phyloP scores from a whole-genome alignment of 2,797 vertebrate genomes.

The Mormyrus hasselquistii region DNA sequence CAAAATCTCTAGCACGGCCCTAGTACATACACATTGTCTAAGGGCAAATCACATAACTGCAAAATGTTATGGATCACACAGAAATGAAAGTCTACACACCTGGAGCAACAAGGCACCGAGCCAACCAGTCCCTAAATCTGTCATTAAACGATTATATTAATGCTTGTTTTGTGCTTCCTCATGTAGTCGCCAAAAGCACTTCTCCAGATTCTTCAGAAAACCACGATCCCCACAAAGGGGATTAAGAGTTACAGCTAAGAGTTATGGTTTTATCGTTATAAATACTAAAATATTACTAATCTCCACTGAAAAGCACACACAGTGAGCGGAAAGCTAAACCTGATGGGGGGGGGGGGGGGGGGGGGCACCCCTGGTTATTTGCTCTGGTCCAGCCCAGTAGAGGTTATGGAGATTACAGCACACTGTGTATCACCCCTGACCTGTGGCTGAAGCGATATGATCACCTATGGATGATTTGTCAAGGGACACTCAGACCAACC shows the following conservation, averaged over 20 bases:
- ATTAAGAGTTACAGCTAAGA: background rate
- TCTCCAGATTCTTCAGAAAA: background rate
- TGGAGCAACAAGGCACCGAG: background rate
- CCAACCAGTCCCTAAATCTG: background rate
- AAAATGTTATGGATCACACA: background rate
- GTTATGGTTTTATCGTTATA: background rate
- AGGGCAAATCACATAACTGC: background rate
- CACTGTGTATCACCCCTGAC: background rate
- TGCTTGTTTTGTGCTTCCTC: background rate
- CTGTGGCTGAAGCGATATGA: constrained; percentile 11
- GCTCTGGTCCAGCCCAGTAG: background rate
- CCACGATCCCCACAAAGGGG: background rate
- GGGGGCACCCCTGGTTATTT: background rate
- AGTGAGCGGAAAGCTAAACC: background rate
- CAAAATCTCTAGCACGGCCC: background rate
- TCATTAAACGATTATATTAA: background rate
- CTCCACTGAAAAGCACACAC: background rate
- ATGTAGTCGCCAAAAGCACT: background rate
- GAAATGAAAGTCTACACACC: background rate
- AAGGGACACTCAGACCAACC: background rate
- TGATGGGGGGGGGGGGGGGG: background rate
- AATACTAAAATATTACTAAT: background rate
- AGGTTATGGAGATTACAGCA: background rate
- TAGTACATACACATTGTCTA: background rate
- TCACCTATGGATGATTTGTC: constrained; percentile 10